These are phyloP conservation scores for Eudorcas thomsonii DNA, from an alignment of 2,113 vertebrate species.

Conservation along the genomic window DNA sequence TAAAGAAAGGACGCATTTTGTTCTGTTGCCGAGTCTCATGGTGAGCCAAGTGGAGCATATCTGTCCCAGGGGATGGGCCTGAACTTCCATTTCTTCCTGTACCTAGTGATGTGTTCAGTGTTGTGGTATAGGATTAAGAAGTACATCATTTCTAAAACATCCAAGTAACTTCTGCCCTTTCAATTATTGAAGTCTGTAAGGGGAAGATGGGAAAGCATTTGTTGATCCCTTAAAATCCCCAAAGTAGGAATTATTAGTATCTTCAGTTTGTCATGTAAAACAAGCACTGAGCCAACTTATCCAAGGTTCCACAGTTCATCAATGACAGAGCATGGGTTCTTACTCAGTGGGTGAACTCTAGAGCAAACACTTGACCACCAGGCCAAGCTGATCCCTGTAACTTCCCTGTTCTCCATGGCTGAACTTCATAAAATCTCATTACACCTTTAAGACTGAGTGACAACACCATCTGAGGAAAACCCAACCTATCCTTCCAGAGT, in stretches of 20 bases:
- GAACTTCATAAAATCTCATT: not conserved
- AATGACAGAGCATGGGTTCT: not conserved
- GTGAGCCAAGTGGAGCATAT: not conserved
- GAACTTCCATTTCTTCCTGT: not conserved
- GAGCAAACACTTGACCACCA: not conserved
- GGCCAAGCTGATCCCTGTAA: not conserved
- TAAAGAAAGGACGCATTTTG: not conserved
- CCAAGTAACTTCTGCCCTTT: not conserved
- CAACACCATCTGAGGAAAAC: not conserved
- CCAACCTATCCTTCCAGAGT: not conserved
- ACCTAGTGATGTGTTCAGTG: not conserved
- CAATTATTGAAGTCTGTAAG: not conserved
- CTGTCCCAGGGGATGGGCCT: not conserved
- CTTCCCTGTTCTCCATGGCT: not conserved
- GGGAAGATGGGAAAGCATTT: not conserved
- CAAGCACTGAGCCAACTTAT: not conserved
- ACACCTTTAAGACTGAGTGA: not conserved
- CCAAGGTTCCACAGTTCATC: not conserved
- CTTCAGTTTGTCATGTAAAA: not conserved
- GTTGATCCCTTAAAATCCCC: not conserved
- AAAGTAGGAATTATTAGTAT: not conserved
- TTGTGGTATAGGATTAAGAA: not conserved
- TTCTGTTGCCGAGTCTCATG: not conserved
- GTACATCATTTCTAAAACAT: not conserved
- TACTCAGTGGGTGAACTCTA: not conserved